Percentiles rank a stretch among this genome's conserved stretches.
Conservation (phyloP, 2,888 invertebrate genomes). For the Chrysopilus asiliformis region DNA sequence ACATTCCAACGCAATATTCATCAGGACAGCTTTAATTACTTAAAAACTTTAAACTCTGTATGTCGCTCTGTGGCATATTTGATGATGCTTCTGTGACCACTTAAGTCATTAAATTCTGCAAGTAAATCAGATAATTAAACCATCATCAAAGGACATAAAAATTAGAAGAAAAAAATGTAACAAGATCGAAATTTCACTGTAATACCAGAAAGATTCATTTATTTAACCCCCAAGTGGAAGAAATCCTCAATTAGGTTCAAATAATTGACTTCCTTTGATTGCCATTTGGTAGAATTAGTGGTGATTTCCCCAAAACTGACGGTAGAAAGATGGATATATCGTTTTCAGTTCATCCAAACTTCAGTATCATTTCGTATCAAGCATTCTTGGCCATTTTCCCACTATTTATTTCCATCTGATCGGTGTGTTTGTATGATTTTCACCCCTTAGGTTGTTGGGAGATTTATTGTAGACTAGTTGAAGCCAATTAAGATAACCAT, state of each 20-base stretch:
- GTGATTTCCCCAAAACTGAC: not conserved
- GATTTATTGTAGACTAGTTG: slow-evolving; percentile 9
- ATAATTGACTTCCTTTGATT: slow-evolving; percentile 10
- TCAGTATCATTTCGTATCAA: no score
- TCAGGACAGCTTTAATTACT: no score
- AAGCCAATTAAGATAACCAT: slow-evolving; percentile 10
- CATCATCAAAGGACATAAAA: no score
- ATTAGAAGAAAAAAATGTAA: no score
- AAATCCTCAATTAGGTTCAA: slow-evolving; percentile 10
- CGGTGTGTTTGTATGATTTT: not conserved
- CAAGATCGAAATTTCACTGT: no score
- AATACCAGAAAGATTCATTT: slow-evolving; percentile 4
- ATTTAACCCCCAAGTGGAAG: slow-evolving; percentile 5
- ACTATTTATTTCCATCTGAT: no score
- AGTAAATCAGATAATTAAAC: no score
- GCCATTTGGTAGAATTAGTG: slow-evolving; percentile 7
- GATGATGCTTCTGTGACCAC: slow-evolving; percentile 17
- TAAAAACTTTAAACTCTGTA: no score
- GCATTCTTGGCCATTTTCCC: no score
- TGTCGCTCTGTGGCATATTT: slow-evolving; percentile 8
- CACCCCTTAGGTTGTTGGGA: not conserved
- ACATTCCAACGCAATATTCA: no score
- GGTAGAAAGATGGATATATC: not conserved
- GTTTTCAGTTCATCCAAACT: not conserved
- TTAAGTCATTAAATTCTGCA: slow-evolving; percentile 16